A percentile compares a stretch with the other conserved stretches of the same genome.
Evolutionary conservation across 2,888 invertebrate species (phyloP).

Genomic region (Camponotus fellah): DNA sequence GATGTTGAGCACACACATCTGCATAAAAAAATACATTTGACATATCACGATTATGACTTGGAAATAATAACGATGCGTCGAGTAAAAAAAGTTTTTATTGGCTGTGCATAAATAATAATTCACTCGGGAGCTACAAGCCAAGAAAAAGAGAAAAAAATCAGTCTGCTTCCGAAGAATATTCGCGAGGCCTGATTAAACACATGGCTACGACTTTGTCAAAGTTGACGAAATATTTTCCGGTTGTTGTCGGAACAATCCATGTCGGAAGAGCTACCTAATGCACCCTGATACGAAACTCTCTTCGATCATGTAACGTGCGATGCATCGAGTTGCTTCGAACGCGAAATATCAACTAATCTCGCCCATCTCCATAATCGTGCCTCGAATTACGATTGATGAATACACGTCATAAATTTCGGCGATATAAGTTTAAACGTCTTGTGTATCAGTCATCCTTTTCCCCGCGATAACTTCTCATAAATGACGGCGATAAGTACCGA

Average conservation of each 20-base stretch:
- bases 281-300: constrained; percentile 64
- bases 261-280: constrained; percentile 38
- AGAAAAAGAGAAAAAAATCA: constrained; percentile 26
- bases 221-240: constrained; percentile 11
- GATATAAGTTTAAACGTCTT: constrained; percentile 62
- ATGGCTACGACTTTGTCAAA: constrained; percentile 11
- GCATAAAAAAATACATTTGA: background rate
- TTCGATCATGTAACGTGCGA: constrained; percentile 48
- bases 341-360: constrained; percentile 65
- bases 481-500: constrained; percentile 68
- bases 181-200: background rate
- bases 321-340: constrained; percentile 56
- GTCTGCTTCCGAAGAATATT: background rate
- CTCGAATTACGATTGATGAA: constrained; percentile 71
- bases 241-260: background rate
- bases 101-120: background rate
- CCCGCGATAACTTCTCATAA: constrained; percentile 68
- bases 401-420: constrained; percentile 67
- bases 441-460: constrained; percentile 59
- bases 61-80: background rate
- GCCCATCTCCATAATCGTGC: constrained; percentile 42
- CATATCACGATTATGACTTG: background rate
- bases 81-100: constrained; percentile 29
- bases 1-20: background rate
- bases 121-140: background rate